These are phyloP conservation scores for Macropis europaea DNA, from an alignment of 2,888 invertebrate genomes.

Conservation along the genomic window DNA sequence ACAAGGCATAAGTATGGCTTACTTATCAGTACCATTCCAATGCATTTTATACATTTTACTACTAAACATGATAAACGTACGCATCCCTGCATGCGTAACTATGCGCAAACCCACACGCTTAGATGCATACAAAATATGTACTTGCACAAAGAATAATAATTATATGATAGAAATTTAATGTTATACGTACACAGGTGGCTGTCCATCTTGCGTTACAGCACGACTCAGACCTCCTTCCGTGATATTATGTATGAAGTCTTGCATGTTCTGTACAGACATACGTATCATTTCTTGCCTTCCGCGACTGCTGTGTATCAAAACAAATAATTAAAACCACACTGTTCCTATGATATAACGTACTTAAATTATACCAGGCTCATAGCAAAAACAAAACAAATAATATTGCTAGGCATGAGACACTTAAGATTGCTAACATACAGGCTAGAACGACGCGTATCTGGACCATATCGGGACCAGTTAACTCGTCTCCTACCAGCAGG, in stretches of 20 bases:
- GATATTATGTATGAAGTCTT: constrained; percentile 82
- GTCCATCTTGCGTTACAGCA: constrained; percentile 74
- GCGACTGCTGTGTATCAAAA: constrained; percentile 61
- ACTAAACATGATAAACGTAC: not conserved
- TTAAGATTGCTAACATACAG: constrained; percentile 52
- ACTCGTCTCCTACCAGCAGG: constrained; percentile 42
- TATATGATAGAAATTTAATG: constrained; percentile 3
- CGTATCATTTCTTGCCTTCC: constrained; percentile 66
- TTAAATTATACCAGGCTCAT: no score
- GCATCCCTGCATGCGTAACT: not conserved
- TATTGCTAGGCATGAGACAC: no score
- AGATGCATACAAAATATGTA: not conserved
- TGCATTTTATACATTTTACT: not conserved
- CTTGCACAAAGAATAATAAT: not conserved
- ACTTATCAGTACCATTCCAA: not conserved
- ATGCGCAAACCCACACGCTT: not conserved
- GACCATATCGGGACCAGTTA: constrained; percentile 46
- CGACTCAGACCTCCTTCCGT: constrained; percentile 78
- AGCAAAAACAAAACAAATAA: no score
- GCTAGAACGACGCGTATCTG: constrained; percentile 59
- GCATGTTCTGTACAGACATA: constrained; percentile 80
- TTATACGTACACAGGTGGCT: constrained; percentile 77
- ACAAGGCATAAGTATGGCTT: not conserved
- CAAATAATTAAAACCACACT: constrained; percentile 10
- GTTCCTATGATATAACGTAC: no score